Evolutionary conservation across 2,888 invertebrate genomes (phyloP).

Genomic region (Xylota segnis): DNA sequence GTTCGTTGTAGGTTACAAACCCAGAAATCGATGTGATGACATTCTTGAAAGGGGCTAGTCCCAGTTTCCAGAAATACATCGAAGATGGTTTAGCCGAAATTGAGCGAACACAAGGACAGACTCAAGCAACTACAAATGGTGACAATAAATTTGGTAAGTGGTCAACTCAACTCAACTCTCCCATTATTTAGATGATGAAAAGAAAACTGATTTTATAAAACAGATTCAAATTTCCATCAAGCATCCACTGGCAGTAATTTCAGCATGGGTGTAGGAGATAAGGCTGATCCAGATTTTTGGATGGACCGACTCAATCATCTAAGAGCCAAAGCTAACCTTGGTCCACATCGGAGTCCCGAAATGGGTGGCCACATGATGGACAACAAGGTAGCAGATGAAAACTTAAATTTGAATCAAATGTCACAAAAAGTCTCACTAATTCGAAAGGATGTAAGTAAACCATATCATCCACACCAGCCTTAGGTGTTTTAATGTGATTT

Average conservation of each 20-base stretch:
- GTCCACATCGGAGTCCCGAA: constrained; percentile 79
- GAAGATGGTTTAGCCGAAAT: constrained; percentile 84
- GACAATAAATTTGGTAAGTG: constrained; percentile 78
- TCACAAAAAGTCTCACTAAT: constrained; percentile 83
- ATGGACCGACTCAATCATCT: constrained; percentile 83
- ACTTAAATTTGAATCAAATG: constrained; percentile 83
- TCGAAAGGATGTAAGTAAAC: constrained; percentile 81
- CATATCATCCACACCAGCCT: background rate
- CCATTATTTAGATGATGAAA: no score
- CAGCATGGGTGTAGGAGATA: constrained; percentile 77
- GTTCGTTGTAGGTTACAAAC: constrained; percentile 81
- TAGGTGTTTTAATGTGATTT: background rate
- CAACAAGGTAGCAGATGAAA: constrained; percentile 84
- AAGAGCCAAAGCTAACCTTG: constrained; percentile 80
- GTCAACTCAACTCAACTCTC: no score
- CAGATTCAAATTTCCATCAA: constrained; percentile 79
- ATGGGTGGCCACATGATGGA: constrained; percentile 80
- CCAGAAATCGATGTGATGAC: constrained; percentile 83
- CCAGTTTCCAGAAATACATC: constrained; percentile 84
- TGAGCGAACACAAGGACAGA: constrained; percentile 79
- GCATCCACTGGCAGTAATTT: constrained; percentile 71
- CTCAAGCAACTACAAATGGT: constrained; percentile 70
- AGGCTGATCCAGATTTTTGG: constrained; percentile 83
- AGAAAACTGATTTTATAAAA: constrained; percentile 18
- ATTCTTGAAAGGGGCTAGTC: constrained; percentile 84